Evolutionary conservation across 2,888 invertebrate species (phyloP).

Genomic region (Agrilus cyanescens): DNA sequence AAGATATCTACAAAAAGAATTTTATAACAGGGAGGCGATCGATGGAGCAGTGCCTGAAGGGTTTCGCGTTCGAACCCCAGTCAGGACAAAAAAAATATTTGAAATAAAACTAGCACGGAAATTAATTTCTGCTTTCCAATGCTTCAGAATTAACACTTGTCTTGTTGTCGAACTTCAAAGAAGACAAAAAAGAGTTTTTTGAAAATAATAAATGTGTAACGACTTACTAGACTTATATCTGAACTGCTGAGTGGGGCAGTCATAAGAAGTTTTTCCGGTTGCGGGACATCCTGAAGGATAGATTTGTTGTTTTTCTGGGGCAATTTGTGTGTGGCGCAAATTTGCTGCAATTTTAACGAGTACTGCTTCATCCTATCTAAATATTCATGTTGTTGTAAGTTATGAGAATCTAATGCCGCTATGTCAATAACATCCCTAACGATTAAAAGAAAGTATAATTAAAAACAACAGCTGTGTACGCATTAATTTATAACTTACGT

Average conservation of each 20-base stretch:
- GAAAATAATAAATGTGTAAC: too few species aligned
- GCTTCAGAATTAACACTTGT: too few species aligned
- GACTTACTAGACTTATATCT: conserved; percentile 62
- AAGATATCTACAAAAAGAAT: conserved; percentile 51
- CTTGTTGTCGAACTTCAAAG: too few species aligned
- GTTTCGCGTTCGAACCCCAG: too few species aligned
- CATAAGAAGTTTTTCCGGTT: conserved; percentile 55
- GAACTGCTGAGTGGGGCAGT: conserved; percentile 46
- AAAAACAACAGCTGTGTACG: not conserved
- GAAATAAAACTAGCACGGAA: too few species aligned
- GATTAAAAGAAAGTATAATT: conserved; percentile 7
- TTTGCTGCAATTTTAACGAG: conserved; percentile 43
- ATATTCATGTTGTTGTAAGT: conserved; percentile 80
- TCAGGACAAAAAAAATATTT: too few species aligned
- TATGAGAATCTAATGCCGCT: conserved; percentile 80
- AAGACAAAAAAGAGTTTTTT: too few species aligned
- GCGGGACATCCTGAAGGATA: conserved; percentile 61
- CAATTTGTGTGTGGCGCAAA: conserved; percentile 37
- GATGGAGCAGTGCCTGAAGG: too few species aligned
- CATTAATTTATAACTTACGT: conserved; percentile 49
- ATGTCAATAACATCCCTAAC: conserved; percentile 86
- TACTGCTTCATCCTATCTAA: conserved; percentile 69
- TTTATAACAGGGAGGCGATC: too few species aligned
- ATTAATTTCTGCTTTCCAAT: too few species aligned
- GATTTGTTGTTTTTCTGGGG: conserved; percentile 36